Conservation (phyloP, 2,888 invertebrate species). For the Macrosiphum euphorbiae region DNA sequence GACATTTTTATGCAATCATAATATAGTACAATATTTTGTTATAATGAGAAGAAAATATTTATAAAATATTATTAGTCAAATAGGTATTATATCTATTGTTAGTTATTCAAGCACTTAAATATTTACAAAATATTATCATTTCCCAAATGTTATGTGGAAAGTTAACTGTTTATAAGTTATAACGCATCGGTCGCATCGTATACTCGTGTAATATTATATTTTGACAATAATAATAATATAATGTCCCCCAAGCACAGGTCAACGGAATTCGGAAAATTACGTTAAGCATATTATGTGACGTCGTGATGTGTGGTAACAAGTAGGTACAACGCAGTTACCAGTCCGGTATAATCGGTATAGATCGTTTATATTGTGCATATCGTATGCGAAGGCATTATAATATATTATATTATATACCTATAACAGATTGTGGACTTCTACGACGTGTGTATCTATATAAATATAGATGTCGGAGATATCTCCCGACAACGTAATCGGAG, state of each 20-base stretch:
- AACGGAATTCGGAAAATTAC: neutral
- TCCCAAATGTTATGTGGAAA: no score
- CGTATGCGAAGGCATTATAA: neutral
- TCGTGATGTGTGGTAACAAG: neutral
- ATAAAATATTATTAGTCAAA: no score
- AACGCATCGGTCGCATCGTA: no score
- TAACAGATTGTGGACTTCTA: neutral
- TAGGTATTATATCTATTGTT: no score
- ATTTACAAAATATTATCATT: no score
- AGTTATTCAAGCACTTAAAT: no score
- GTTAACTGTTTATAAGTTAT: neutral
- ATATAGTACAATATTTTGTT: no score
- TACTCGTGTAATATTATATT: neutral
- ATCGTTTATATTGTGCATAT: slow-evolving; percentile 18
- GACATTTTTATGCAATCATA: no score
- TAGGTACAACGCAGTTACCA: neutral
- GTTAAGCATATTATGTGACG: neutral
- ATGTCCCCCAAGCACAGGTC: neutral
- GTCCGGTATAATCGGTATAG: slow-evolving; percentile 19
- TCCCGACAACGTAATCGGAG: neutral
- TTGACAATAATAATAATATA: neutral
- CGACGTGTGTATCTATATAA: neutral
- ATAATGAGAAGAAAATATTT: no score
- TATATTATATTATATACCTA: neutral
- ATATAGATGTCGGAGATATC: neutral